phyloP scores from a whole-genome alignment of 2,888 invertebrate species.

The Limulus polyphemus region DNA sequence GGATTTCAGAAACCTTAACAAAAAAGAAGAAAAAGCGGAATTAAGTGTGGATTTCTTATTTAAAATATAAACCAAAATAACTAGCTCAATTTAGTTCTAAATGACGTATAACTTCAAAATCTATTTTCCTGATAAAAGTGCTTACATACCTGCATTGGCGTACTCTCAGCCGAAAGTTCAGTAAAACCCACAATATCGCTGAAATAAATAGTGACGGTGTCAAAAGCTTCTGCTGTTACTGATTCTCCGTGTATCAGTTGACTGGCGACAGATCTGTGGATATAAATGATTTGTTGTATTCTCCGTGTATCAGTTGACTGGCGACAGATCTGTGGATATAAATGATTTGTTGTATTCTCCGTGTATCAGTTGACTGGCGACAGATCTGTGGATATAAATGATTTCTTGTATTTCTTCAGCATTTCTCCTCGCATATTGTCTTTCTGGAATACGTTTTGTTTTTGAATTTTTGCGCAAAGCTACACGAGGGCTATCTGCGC shows the following conservation, averaged over 20 bases:
- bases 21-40: too few species aligned
- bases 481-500: too few species aligned
- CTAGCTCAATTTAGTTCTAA: too few species aligned
- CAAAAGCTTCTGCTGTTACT: conserved; percentile 37
- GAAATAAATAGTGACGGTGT: conserved; percentile 28
- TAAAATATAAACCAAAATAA: too few species aligned
- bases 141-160: conserved; percentile 21
- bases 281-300: conserved; percentile 22
- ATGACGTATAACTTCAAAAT: too few species aligned
- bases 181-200: conserved; percentile 29
- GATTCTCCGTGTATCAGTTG: conserved; percentile 41
- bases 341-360: conserved; percentile 34
- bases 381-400: conserved; percentile 29
- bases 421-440: too few species aligned
- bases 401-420: too few species aligned
- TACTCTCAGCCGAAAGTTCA: conserved; percentile 22
- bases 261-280: conserved; percentile 34
- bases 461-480: too few species aligned
- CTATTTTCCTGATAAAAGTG: too few species aligned
- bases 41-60: too few species aligned
- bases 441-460: too few species aligned
- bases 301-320: conserved; percentile 39
- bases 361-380: conserved; percentile 38
- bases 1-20: too few species aligned
- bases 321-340: conserved; percentile 33